Evolutionary conservation across 2,113 vertebrate genomes (phyloP).

Genomic region (Ophthalmolycus amberensis): DNA sequence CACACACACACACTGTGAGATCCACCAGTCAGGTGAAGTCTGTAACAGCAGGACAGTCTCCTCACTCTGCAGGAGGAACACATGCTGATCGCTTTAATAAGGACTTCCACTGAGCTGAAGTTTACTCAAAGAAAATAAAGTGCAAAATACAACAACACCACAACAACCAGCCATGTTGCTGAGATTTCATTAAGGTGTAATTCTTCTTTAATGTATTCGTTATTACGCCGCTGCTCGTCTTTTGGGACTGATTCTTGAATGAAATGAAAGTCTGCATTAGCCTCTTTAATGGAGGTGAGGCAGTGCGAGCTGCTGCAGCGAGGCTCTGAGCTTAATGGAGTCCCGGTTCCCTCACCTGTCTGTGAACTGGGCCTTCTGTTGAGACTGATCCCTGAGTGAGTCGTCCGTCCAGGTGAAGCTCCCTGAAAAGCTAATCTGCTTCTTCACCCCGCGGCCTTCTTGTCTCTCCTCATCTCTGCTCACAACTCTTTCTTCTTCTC

Average conservation of each 20-base stretch:
- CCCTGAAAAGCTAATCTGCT: background rate
- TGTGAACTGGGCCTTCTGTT: slow-evolving; percentile 27
- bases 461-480: background rate
- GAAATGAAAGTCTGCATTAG: background rate
- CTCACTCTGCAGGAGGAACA: background rate
- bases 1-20: no score
- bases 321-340: background rate
- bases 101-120: no score
- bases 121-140: no score
- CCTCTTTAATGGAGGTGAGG: slow-evolving; percentile 21
- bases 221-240: background rate
- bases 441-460: background rate
- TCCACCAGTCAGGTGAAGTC: no score
- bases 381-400: slow-evolving; percentile 29
- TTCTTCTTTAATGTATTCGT: background rate
- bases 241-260: background rate
- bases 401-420: slow-evolving; percentile 12
- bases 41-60: background rate
- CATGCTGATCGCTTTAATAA: slow-evolving; percentile 3
- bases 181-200: background rate
- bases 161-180: background rate
- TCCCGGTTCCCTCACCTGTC: slow-evolving; percentile 10
- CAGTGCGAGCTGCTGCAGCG: background rate
- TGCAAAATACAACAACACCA: background rate
- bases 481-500: background rate